Base-by-base conservation (phyloP, 1,140 invertebrate species). In the Heliothis subflexa region DNA sequence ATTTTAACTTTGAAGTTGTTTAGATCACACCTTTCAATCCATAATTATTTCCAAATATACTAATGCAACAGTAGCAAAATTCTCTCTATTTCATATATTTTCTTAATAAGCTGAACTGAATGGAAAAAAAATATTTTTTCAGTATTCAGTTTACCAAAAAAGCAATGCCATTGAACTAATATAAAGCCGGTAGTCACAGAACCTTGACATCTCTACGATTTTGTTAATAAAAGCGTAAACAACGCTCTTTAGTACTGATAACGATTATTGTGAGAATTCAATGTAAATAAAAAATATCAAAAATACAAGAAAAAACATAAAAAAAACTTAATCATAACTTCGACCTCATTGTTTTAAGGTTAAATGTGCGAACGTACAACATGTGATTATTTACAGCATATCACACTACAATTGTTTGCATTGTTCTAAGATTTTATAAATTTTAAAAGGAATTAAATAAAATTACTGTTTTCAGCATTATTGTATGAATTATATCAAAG, bases 211-310 rank as follows among this genome's bases (percentile, higher is more conserved):
- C 45, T 64, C 14, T 47, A 64, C 40, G 18, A 64, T 40, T 47
- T 68, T 68, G 64, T 68, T 68, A 50, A 68, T 68, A 68, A 68
- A 68, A 68, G 64, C 47, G 47, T 52, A 68, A 68, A 68, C 45
- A 71, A 13, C 25, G 18, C 21, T 71, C n/a, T 3, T 3, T 3
- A 9, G 50, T 5, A 16, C 54, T 33, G 21, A 71, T 55, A 54
- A 71, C 28, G 28, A 71, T 71, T 71, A 55, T 71, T 71, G 68
- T 71, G 68, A 55, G 68, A 71, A 71, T 40, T 54, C 25, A 33
- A 13, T 33, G 47, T 40, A 16, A 13, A n/a, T 47, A 33, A 21
- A 3, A 49, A 49, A 40, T 18, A 13, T 25, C 18, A 57, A 57
- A 12, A 25, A 55, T 18, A 57, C 55, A 57, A 13, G 16, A 71